Percentiles rank a stretch among this genome's conserved stretches.
Evolutionary conservation across 2,888 invertebrate genomes (phyloP).

Genomic region (Azorinus chamasolen): DNA sequence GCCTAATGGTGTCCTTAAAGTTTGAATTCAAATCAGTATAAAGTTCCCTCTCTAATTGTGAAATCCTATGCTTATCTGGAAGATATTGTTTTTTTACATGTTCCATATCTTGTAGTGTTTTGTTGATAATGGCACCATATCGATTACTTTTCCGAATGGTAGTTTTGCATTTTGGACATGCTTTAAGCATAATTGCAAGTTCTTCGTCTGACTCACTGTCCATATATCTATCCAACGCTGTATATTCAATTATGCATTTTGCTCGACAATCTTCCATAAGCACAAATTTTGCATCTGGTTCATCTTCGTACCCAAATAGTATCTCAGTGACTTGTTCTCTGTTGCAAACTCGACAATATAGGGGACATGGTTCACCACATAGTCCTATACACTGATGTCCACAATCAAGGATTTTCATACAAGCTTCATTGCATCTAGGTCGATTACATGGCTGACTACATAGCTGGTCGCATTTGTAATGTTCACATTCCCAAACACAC

Average conservation of each 20-base stretch:
- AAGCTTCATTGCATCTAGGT: constrained; percentile 83
- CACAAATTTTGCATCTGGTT: constrained; percentile 87
- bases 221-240: constrained; percentile 85
- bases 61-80: constrained; percentile 45
- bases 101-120: constrained; percentile 85
- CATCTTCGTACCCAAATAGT: constrained; percentile 88
- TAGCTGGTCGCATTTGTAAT: constrained; percentile 79
- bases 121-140: constrained; percentile 88
- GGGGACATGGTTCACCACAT: constrained; percentile 91
- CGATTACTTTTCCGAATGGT: constrained; percentile 89
- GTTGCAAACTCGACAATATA: constrained; percentile 89
- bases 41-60: constrained; percentile 25
- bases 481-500: constrained; percentile 84
- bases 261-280: constrained; percentile 80
- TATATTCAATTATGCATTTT: constrained; percentile 84
- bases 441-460: constrained; percentile 86
- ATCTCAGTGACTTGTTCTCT: constrained; percentile 79
- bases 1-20: not conserved
- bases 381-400: constrained; percentile 88
- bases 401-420: constrained; percentile 86
- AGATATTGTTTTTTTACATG: constrained; percentile 76
- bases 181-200: constrained; percentile 75
- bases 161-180: constrained; percentile 89
- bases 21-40: constrained; percentile 74
- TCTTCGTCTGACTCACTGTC: constrained; percentile 86